Evolutionary conservation across 2,888 invertebrate genomes (phyloP), one percentile per base, ranked within the genome.

Genomic region (Caenorhabditis virilis): DNA sequence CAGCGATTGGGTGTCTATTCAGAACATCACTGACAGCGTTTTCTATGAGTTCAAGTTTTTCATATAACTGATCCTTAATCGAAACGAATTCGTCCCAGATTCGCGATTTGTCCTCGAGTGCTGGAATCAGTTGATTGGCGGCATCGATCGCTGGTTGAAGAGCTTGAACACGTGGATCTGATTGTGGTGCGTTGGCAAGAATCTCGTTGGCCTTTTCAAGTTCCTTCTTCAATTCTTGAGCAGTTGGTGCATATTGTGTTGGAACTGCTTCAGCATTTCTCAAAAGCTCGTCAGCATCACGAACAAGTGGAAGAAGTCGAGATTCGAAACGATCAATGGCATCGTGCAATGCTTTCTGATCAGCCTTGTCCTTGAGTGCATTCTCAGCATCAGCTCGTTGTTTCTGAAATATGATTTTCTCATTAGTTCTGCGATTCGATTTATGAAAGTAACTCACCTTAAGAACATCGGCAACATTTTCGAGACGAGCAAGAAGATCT

Each of bases 51-150:
- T 71, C 73, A 42, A 76, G 59, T 49, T 64, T 50, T 27, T 68
- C 58, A 55, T 71, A 74, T 18, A 72, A 65, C 9, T 55, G 54
- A 33, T 78, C 75, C 16, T 74, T 74, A 26, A 65, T 59, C 2
- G 54, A 55, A 6, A 72, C 64, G 39, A 78, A 78, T 16, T 66
- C 60, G 9, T 65, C 43, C 72, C 74, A 76, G 20, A 60, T 50
- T 16, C 49, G 48, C 45, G 62, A 51, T 47, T 71, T 61, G 27
- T 72, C 62, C 22, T 67, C 66, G 30, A 78, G 73, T 27, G 60
- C 54, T 5, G 69, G 66, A 23, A 52, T 49, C 4, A 66, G 48
- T 35, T 48, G 48, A 15, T 63, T 54, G 18, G 70, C 70, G 2
- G 61, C 49, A n/a, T 27, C 56, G 26, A 73, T 36, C 4, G 59